Evolutionary conservation across 2,113 vertebrate species (phyloP).

Genomic region (Chaetorhynchus papuensis): DNA sequence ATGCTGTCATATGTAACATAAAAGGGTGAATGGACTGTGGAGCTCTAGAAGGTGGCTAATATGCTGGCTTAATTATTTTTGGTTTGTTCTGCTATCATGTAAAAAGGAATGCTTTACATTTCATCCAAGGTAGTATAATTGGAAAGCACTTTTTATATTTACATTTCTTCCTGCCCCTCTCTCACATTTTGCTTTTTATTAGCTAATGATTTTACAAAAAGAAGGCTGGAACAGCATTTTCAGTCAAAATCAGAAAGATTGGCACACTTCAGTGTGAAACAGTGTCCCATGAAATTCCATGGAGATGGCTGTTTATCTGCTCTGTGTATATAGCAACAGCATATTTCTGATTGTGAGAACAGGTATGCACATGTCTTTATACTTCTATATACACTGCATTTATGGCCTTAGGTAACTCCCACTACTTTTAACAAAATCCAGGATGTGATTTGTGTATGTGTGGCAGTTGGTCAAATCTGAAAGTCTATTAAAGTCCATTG

Average conservation of each 20-base stretch:
- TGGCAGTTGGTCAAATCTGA: not conserved
- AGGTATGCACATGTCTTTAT: not conserved
- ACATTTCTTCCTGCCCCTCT: not conserved
- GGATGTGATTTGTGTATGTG: not conserved
- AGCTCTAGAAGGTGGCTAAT: not conserved
- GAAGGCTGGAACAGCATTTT: not conserved
- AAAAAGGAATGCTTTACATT: conserved; percentile 36
- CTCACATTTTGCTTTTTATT: not conserved
- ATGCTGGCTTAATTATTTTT: not conserved
- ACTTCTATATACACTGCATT: not conserved
- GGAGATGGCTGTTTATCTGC: not conserved
- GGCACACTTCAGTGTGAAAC: not conserved
- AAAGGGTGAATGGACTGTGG: not conserved
- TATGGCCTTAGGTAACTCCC: not conserved
- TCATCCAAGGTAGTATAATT: not conserved
- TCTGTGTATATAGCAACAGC: not conserved
- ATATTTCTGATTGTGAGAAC: not conserved
- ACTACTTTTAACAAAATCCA: not conserved
- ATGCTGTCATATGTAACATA: not conserved
- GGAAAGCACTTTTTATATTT: not conserved
- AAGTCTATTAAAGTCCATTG: not conserved
- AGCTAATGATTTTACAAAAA: not conserved
- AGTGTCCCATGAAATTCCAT: not conserved
- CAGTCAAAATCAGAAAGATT: not conserved
- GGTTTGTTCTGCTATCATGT: not conserved